These are phyloP conservation scores for Leptinotarsa defecta DNA, from an alignment of 1,140 invertebrate genomes.

Conservation along the genomic window DNA sequence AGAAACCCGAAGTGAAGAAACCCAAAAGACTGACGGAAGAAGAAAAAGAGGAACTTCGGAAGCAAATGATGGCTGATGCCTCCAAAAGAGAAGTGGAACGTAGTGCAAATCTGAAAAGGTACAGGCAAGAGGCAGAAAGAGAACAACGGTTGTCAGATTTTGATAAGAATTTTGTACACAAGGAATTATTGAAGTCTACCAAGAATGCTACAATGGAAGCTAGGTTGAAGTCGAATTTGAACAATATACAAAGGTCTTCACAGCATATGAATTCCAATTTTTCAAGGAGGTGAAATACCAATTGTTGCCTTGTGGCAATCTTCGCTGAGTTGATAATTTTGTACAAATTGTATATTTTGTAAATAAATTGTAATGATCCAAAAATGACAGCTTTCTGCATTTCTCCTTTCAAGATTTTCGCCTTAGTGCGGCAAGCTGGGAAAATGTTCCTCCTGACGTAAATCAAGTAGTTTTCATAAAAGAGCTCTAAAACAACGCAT, in stretches of 20 bases:
- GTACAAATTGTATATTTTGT: too few species aligned
- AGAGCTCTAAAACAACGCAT: too few species aligned
- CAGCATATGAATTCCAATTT: conserved; percentile 74
- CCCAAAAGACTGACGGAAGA: conserved; percentile 62
- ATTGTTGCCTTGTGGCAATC: too few species aligned
- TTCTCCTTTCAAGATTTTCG: too few species aligned
- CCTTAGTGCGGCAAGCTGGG: too few species aligned
- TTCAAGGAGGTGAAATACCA: conserved; percentile 60
- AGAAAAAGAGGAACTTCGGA: conserved; percentile 72
- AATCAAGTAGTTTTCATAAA: too few species aligned
- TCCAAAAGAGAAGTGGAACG: conserved; percentile 72
- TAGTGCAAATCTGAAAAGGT: conserved; percentile 65
- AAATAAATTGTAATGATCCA: too few species aligned
- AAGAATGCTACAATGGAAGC: conserved; percentile 71
- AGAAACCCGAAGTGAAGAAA: conserved; percentile 27
- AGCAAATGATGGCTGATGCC: conserved; percentile 85
- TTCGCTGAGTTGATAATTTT: too few species aligned
- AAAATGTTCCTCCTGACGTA: too few species aligned
- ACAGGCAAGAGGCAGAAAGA: conserved; percentile 66
- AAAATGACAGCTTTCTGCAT: too few species aligned
- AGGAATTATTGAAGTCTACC: conserved; percentile 71
- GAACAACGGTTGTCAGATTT: conserved; percentile 60
- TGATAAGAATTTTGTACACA: conserved; percentile 61
- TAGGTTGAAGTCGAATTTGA: conserved; percentile 78
- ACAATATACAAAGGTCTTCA: conserved; percentile 76